Percentiles rank a stretch among this genome's conserved stretches.
phyloP scores from a whole-genome alignment of 2,113 vertebrate genomes.

The Vulpes vulpes region DNA sequence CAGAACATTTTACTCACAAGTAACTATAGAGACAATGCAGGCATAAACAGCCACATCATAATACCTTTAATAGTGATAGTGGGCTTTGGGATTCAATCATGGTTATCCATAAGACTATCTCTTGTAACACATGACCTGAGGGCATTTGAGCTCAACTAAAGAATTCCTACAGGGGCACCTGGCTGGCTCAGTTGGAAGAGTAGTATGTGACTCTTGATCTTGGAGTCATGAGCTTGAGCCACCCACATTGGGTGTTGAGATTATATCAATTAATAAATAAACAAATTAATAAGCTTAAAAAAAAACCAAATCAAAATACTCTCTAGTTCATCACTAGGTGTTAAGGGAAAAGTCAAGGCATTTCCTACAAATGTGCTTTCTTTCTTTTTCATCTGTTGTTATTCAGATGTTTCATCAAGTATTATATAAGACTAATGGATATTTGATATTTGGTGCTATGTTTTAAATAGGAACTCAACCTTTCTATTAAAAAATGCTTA shows the following conservation, averaged over 20 bases:
- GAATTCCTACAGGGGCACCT: background rate
- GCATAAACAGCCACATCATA: background rate
- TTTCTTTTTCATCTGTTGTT: background rate
- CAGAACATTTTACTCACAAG: background rate
- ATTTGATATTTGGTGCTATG: background rate
- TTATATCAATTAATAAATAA: too few species aligned
- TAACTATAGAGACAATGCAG: background rate
- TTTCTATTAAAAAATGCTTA: constrained; percentile 33
- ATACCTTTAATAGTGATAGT: background rate
- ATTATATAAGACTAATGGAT: constrained; percentile 31
- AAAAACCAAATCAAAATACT: background rate
- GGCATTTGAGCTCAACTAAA: background rate
- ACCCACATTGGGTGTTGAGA: too few species aligned
- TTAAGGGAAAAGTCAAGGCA: constrained; percentile 6
- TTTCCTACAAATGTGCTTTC: background rate
- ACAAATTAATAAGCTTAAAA: background rate
- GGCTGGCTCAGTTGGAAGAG: too few species aligned
- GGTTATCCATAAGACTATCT: background rate
- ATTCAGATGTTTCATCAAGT: background rate
- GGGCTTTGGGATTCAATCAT: background rate
- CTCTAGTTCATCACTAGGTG: background rate
- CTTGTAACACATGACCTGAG: background rate
- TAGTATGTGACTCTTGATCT: too few species aligned
- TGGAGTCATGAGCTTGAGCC: too few species aligned
- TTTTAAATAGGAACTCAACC: constrained; percentile 33